phyloP scores from a whole-genome alignment of 2,113 vertebrate species.

The Ptychochromis oligacanthus region DNA sequence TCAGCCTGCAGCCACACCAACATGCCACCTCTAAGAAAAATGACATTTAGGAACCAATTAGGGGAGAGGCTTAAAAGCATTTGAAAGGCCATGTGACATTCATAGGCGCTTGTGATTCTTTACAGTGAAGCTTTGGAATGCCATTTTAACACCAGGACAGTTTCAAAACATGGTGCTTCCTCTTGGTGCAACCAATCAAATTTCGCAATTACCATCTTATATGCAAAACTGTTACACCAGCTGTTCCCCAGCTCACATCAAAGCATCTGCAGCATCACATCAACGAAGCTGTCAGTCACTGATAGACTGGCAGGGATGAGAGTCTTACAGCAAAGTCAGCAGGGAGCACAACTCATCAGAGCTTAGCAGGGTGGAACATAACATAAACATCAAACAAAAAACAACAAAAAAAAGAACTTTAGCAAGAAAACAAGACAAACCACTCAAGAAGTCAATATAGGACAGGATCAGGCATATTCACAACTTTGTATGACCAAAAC shows the following conservation, averaged over 20 bases:
- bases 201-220: background rate
- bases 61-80: slow-evolving; percentile 11
- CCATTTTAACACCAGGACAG: background rate
- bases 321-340: slow-evolving; percentile 31
- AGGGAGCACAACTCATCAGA: slow-evolving; percentile 21
- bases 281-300: slow-evolving; percentile 43
- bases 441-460: slow-evolving; percentile 26
- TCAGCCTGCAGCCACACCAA: slow-evolving; percentile 21
- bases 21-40: slow-evolving; percentile 26
- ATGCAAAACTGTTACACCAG: slow-evolving; percentile 4
- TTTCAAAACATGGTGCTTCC: background rate
- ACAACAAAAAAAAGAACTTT: background rate
- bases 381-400: no score
- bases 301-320: slow-evolving; percentile 17
- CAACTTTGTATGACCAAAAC: slow-evolving; percentile 37
- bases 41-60: slow-evolving; percentile 47
- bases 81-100: slow-evolving; percentile 23
- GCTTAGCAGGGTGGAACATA: no score
- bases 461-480: slow-evolving; percentile 25
- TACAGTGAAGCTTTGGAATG: background rate
- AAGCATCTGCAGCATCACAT: slow-evolving; percentile 31
- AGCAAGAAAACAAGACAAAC: background rate
- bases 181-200: background rate
- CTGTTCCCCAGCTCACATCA: slow-evolving; percentile 21
- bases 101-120: background rate